phyloP scores from a whole-genome alignment of 2,888 invertebrate genomes.

The Homarus gammarus region DNA sequence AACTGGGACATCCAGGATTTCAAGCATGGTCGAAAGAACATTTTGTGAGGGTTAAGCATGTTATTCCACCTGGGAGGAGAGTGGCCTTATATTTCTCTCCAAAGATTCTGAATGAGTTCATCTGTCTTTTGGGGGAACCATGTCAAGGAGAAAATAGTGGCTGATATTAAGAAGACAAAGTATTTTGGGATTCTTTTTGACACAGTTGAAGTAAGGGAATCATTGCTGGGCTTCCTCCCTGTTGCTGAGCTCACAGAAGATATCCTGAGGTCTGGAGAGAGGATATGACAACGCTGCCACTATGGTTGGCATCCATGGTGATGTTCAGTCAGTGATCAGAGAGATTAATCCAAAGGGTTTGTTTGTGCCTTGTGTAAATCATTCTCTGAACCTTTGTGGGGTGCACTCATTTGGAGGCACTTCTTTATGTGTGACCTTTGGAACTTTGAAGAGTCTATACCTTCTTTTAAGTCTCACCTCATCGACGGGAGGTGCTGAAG shows the following conservation, averaged over 20 bases:
- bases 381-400: neutral
- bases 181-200: constrained; percentile 30
- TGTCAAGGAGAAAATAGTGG: constrained; percentile 28
- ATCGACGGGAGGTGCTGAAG: constrained; percentile 6
- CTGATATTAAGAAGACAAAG: constrained; percentile 33
- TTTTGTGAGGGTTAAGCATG: constrained; percentile 21
- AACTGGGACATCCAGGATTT: neutral
- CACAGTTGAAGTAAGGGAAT: constrained; percentile 19
- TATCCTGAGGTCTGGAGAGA: constrained; percentile 19
- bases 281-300: constrained; percentile 34
- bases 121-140: constrained; percentile 1
- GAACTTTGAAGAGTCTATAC: too few relatives aligned
- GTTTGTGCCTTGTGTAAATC: neutral
- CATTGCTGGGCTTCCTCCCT: constrained; percentile 21
- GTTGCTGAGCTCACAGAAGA: constrained; percentile 5
- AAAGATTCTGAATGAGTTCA: constrained; percentile 19
- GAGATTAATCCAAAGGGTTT: constrained; percentile 5
- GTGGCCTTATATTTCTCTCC: neutral
- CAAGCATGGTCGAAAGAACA: constrained; percentile 23
- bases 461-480: constrained; percentile 31
- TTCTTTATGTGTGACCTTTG: constrained; percentile 20
- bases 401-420: constrained; percentile 30
- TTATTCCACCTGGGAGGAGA: neutral
- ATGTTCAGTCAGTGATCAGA: constrained; percentile 22
- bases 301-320: constrained; percentile 40